Evolutionary conservation across 2,888 invertebrate genomes (phyloP), one percentile per base, ranked within the genome.

Genomic region (Belgica antarctica): DNA sequence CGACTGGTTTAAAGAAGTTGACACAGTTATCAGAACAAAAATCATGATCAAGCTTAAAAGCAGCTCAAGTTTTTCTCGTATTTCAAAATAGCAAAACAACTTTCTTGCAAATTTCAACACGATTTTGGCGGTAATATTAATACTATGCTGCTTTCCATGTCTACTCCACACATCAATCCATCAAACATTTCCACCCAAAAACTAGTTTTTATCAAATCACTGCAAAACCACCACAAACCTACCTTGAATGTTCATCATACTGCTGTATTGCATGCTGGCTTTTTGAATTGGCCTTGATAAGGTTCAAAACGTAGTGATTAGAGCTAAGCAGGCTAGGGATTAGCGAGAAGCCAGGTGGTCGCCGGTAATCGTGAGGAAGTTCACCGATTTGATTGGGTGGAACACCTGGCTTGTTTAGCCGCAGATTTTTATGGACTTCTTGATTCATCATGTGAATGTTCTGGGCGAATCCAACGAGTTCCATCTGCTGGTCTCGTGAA

Each of bases 351-450:
- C 87, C 87, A 10, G 84, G 83, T 0, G 87, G 87, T 24, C 85
- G 81, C 0, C 82, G 77, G 76, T 87, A 87, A 74, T 84, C 83
- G 0, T 79, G 78, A 0, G 86, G 86, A 1, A 82, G 79, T 17
- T 83, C 81, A 70, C 83, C 81, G 17, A 87, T 80, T 46, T 85
- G 83, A 70, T 81, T 79, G 63, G 85, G 74, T 10, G 82, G 78
- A 10, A 87, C 79, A 0, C 85, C 85, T 0, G 84, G 83, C 76
- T 87, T 87, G 76, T 87, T 86, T 17, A 84, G 82, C 0, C 87
- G 81, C 31, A 87, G 79, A 75, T 85, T 84, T 75, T 86, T 86
- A 76, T 88, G 87, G 1, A 85, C 79, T 63, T 87, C 87, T 41
- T 70, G 61, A 61, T 70, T 70, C 36, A 25, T 12, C 19, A 61